A percentile compares a stretch with the other conserved stretches of the same genome.
phyloP scores from a whole-genome alignment of 2,888 invertebrate species.

The Epicampocera succincta region DNA sequence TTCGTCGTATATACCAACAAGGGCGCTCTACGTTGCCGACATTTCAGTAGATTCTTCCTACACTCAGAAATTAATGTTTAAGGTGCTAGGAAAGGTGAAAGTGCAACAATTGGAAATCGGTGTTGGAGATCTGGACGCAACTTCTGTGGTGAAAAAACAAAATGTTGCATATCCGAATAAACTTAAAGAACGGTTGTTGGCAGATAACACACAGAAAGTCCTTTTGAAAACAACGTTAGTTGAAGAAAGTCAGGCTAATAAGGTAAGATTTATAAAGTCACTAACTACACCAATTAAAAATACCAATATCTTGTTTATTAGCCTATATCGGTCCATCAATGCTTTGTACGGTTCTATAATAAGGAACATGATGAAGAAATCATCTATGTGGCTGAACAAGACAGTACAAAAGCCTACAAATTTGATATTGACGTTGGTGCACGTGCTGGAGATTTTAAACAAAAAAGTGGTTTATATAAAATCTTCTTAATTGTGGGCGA shows the following conservation, averaged over 20 bases:
- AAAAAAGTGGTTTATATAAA: constrained; percentile 89
- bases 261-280: constrained; percentile 76
- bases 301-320: constrained; percentile 15
- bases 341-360: constrained; percentile 91
- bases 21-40: constrained; percentile 92
- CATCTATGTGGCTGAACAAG: constrained; percentile 96
- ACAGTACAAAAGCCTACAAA: constrained; percentile 89
- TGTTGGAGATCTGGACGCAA: constrained; percentile 94
- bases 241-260: constrained; percentile 85
- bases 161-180: constrained; percentile 89
- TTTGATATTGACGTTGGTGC: constrained; percentile 94
- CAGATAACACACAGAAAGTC: constrained; percentile 95
- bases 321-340: constrained; percentile 90
- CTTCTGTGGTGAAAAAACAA: constrained; percentile 89
- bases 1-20: constrained; percentile 88
- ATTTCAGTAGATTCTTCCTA: constrained; percentile 86
- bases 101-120: constrained; percentile 92
- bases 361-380: constrained; percentile 89
- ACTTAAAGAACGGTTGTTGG: constrained; percentile 86
- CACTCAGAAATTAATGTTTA: constrained; percentile 85
- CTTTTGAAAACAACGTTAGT: constrained; percentile 90
- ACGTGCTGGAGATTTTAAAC: constrained; percentile 89
- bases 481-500: constrained; percentile 95
- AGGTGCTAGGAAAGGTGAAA: constrained; percentile 89
- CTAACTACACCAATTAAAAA: neutral